phyloP scores from a whole-genome alignment of 2,113 vertebrate genomes.

The Crypturellus undulatus region DNA sequence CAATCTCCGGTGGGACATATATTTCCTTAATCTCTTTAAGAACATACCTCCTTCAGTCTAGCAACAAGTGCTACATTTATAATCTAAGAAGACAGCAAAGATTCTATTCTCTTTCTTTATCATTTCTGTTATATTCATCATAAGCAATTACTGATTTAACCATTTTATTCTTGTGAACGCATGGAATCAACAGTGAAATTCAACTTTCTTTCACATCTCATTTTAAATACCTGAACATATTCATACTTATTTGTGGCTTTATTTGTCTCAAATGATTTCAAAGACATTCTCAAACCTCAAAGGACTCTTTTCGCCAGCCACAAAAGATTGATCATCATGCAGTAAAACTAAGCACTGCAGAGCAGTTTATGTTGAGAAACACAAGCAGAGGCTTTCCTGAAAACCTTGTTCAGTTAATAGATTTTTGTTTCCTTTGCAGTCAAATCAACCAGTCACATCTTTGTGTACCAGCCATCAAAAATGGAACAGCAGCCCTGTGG shows the following conservation, averaged over 20 bases:
- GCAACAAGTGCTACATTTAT: constrained; percentile 17
- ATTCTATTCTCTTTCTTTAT: neutral
- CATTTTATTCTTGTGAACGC: neutral
- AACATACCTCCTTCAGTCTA: constrained; percentile 20
- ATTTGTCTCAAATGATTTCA: neutral
- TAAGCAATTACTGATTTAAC: neutral
- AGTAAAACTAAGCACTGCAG: neutral
- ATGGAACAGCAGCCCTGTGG: neutral
- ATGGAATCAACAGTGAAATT: neutral
- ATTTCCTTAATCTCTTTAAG: constrained; percentile 65
- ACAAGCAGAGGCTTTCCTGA: neutral
- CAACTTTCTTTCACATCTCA: neutral
- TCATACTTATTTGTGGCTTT: neutral
- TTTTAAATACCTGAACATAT: neutral
- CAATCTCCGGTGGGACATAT: constrained; percentile 3
- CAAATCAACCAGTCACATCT: neutral
- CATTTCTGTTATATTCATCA: neutral
- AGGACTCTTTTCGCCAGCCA: neutral
- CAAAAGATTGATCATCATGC: neutral
- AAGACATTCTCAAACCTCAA: neutral
- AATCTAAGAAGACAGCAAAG: constrained; percentile 1
- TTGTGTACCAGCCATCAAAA: accelerated
- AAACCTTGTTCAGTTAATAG: neutral
- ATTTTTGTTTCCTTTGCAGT: neutral
- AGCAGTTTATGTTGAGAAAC: neutral